Conservation (phyloP, 2,888 invertebrate genomes). For the Stenurella melanura region DNA sequence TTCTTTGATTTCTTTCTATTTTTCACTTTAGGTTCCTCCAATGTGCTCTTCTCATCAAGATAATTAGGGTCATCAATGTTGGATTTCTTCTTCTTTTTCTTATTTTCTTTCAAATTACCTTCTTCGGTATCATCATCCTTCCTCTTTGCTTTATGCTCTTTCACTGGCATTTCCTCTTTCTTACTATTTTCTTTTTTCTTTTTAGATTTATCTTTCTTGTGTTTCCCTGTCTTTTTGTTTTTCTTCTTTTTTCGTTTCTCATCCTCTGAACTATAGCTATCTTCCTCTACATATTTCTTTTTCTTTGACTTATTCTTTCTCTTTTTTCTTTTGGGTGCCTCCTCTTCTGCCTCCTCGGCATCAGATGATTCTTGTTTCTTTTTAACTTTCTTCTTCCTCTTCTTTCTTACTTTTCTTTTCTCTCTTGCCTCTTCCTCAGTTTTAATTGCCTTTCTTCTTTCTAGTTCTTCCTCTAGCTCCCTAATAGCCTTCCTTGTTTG, state of each 20-base stretch:
- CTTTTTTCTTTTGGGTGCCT: slow-evolving; percentile 42
- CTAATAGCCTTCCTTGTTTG: slow-evolving; percentile 43
- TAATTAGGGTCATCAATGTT: slow-evolving; percentile 31
- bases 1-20: slow-evolving; percentile 43
- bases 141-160: slow-evolving; percentile 30
- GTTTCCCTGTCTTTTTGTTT: slow-evolving; percentile 34
- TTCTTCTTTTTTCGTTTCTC: slow-evolving; percentile 29
- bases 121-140: slow-evolving; percentile 38
- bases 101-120: slow-evolving; percentile 36
- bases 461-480: slow-evolving; percentile 42
- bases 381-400: slow-evolving; percentile 46
- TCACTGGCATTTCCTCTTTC: slow-evolving; percentile 24
- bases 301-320: slow-evolving; percentile 38
- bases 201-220: slow-evolving; percentile 24
- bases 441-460: slow-evolving; percentile 35
- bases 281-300: slow-evolving; percentile 33
- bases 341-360: slow-evolving; percentile 36
- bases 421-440: slow-evolving; percentile 39
- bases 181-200: slow-evolving; percentile 39
- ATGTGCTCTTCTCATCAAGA: slow-evolving; percentile 46
- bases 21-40: slow-evolving; percentile 41
- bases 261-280: slow-evolving; percentile 24
- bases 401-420: slow-evolving; percentile 24
- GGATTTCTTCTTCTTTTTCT: slow-evolving; percentile 43
- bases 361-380: slow-evolving; percentile 39